Percentiles rank a stretch among this genome's conserved stretches.
phyloP scores from a whole-genome alignment of 2,797 vertebrate genomes.

The Arrhamphus sclerolepis region DNA sequence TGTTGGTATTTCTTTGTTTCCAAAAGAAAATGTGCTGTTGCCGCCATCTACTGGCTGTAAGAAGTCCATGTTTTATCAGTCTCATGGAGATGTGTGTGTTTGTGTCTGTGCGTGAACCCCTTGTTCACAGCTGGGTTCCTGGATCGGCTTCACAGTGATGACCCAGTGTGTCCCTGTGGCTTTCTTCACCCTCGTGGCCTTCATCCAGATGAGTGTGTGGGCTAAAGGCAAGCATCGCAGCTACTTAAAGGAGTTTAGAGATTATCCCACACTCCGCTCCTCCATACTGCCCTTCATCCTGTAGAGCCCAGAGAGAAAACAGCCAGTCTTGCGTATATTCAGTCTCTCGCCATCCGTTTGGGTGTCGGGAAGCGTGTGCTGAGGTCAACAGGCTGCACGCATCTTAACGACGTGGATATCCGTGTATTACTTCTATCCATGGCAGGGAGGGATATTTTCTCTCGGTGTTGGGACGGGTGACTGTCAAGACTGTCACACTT shows the following conservation, averaged over 20 bases:
- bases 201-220: slow-evolving; percentile 95
- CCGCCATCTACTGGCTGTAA: slow-evolving; percentile 71
- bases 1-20: neutral
- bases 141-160: slow-evolving; percentile 93
- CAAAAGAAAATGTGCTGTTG: slow-evolving; percentile 18
- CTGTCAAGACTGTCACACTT: slow-evolving; percentile 23
- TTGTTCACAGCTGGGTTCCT: slow-evolving; percentile 86
- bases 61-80: neutral
- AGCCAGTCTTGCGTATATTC: slow-evolving; percentile 9
- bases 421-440: slow-evolving; percentile 12
- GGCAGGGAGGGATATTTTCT: slow-evolving; percentile 7
- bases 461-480: slow-evolving; percentile 31
- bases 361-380: neutral
- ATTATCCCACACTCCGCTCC: slow-evolving; percentile 91
- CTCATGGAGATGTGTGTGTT: slow-evolving; percentile 6
- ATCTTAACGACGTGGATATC: slow-evolving; percentile 24
- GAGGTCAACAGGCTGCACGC: slow-evolving; percentile 24
- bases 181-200: slow-evolving; percentile 90
- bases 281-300: slow-evolving; percentile 91
- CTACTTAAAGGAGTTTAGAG: slow-evolving; percentile 92
- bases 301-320: slow-evolving; percentile 60
- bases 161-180: slow-evolving; percentile 94
- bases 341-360: too few species aligned
- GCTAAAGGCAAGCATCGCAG: slow-evolving; percentile 92
- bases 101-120: slow-evolving; percentile 24